These are phyloP conservation scores for Oreortyx pictus DNA, from an alignment of 2,797 vertebrate genomes.

Conservation along the genomic window DNA sequence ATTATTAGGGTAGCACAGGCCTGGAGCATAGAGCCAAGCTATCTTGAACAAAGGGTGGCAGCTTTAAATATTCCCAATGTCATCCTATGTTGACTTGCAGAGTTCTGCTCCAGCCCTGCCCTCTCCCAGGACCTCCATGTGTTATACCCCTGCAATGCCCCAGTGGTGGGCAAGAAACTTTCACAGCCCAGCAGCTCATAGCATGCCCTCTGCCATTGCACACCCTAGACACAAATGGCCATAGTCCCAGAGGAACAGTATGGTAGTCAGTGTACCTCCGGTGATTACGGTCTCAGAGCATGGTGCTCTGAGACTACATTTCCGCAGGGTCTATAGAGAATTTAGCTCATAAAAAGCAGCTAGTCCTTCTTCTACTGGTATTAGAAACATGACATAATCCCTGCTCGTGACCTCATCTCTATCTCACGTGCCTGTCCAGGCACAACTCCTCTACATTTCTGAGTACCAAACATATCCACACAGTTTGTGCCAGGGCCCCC, in stretches of 20 bases:
- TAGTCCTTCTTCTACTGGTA: not conserved
- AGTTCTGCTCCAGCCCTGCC: not conserved
- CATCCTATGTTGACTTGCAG: not conserved
- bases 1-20: not conserved
- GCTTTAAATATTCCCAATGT: not conserved
- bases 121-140: not conserved
- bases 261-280: not conserved
- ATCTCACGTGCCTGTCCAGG: not conserved
- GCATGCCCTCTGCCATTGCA: not conserved
- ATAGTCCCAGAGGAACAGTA: not conserved
- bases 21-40: not conserved
- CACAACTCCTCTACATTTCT: not conserved
- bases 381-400: not conserved
- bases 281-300: rapidly evolving
- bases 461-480: not conserved
- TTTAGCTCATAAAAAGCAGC: not conserved
- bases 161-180: not conserved
- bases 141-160: not conserved
- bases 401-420: not conserved
- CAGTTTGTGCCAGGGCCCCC: not conserved
- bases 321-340: not conserved
- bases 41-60: not conserved
- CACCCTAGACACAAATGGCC: not conserved
- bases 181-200: not conserved
- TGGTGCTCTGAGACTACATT: rapidly evolving